Evolutionary conservation across 2,113 vertebrate species (phyloP).

Genomic region (Hiodon tergisus): DNA sequence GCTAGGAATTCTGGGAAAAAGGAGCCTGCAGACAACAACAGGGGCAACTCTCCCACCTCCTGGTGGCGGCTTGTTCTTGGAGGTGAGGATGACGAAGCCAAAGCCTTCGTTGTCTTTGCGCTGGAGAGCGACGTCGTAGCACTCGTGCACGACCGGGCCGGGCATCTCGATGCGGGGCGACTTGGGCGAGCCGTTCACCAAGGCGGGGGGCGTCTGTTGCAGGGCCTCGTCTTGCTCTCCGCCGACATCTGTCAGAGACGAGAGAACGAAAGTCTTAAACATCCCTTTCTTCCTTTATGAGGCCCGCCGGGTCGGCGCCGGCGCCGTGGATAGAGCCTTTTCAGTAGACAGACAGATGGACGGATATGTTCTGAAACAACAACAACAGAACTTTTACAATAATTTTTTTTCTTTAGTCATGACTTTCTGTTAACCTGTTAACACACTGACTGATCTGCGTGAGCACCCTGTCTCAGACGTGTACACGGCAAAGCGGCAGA

Average conservation of each 20-base stretch:
- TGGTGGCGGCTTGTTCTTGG: conserved; percentile 90
- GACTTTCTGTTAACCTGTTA: no score
- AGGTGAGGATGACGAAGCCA: conserved; percentile 95
- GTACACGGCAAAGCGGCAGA: no score
- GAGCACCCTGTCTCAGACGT: no score
- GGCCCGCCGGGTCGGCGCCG: no score
- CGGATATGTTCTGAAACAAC: no score
- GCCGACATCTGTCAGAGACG: conserved; percentile 37
- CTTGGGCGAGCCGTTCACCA: conserved; percentile 70
- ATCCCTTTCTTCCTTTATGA: no score
- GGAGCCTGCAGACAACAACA: background rate
- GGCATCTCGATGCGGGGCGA: conserved; percentile 48
- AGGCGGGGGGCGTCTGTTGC: conserved; percentile 32
- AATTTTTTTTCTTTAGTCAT: no score
- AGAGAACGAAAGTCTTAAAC: background rate
- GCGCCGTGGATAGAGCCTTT: no score
- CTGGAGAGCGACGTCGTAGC: conserved; percentile 82
- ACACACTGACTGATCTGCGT: no score
- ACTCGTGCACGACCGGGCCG: conserved; percentile 50
- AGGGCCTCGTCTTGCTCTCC: conserved; percentile 43
- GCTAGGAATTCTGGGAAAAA: no score
- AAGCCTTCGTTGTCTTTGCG: conserved; percentile 91
- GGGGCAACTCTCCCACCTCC: conserved; percentile 70
- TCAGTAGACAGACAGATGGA: no score
- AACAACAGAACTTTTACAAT: no score